Percentiles rank a stretch among this genome's conserved stretches.
These are phyloP conservation scores for Engystomops pustulosus DNA, from an alignment of 2,113 vertebrate species.

Conservation along the genomic window DNA sequence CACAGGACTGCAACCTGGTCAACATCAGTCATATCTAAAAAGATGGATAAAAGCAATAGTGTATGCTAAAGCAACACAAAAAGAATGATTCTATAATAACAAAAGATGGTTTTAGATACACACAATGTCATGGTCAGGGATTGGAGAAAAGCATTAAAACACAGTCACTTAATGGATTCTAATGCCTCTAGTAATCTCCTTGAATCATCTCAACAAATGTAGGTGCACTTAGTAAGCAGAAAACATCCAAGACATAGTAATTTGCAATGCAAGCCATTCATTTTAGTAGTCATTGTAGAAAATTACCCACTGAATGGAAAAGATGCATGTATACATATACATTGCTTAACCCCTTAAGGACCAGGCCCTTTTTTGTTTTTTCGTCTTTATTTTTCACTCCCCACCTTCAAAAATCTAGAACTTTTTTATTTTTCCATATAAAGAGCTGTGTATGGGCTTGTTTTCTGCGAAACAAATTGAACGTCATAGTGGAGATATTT, in stretches of 20 bases:
- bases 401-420: too few species aligned
- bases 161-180: neutral
- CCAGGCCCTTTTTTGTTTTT: too few species aligned
- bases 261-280: neutral
- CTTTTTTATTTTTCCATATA: too few species aligned
- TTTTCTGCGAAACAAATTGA: too few species aligned
- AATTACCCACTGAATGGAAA: neutral
- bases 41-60: neutral
- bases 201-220: neutral
- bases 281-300: neutral
- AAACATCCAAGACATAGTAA: neutral
- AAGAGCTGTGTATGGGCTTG: too few species aligned
- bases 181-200: conserved; percentile 2
- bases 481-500: too few species aligned
- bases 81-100: neutral
- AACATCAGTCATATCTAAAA: neutral
- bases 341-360: too few species aligned
- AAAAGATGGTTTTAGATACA: neutral
- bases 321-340: too few species aligned
- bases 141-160: neutral
- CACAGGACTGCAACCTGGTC: neutral
- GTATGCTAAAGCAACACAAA: neutral
- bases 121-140: neutral
- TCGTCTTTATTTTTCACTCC: too few species aligned
- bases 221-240: conserved; percentile 2